Percentiles rank a stretch among this genome's conserved stretches.
phyloP scores from a whole-genome alignment of 1,140 invertebrate species.

The Himalopsyche phryganea region DNA sequence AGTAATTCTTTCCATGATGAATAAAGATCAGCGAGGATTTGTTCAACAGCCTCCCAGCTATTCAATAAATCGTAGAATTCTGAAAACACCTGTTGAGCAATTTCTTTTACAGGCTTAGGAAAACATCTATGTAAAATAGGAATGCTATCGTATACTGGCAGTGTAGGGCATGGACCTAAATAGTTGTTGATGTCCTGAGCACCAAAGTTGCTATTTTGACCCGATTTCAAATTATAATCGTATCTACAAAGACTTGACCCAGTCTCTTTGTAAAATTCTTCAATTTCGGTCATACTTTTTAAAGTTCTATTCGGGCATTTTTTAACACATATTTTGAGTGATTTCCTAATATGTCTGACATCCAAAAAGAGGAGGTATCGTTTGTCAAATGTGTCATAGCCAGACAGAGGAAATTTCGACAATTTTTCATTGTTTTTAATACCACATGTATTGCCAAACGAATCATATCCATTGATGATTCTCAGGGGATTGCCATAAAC shows the following conservation, averaged over 20 bases:
- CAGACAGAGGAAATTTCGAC: constrained; percentile 70
- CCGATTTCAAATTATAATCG: constrained; percentile 60
- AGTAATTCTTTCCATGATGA: constrained; percentile 82
- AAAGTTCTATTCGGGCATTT: constrained; percentile 74
- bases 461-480: constrained; percentile 90
- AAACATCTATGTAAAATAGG: constrained; percentile 86
- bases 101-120: constrained; percentile 63
- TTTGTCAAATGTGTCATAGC: constrained; percentile 75
- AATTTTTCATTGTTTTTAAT: constrained; percentile 73
- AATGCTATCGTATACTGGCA: constrained; percentile 68
- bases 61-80: constrained; percentile 80
- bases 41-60: constrained; percentile 82
- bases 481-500: constrained; percentile 84
- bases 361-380: constrained; percentile 84
- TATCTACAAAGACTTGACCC: constrained; percentile 72
- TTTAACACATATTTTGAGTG: constrained; percentile 86
- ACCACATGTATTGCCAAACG: constrained; percentile 94
- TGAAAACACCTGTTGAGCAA: constrained; percentile 58
- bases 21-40: constrained; percentile 84
- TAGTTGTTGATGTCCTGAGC: constrained; percentile 54
- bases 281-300: constrained; percentile 62
- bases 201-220: background rate
- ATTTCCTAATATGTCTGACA: constrained; percentile 67
- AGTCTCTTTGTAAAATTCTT: constrained; percentile 69
- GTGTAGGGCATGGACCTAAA: constrained; percentile 67